phyloP scores from a whole-genome alignment of 2,888 invertebrate genomes.

The Cerastis rubricosa region DNA sequence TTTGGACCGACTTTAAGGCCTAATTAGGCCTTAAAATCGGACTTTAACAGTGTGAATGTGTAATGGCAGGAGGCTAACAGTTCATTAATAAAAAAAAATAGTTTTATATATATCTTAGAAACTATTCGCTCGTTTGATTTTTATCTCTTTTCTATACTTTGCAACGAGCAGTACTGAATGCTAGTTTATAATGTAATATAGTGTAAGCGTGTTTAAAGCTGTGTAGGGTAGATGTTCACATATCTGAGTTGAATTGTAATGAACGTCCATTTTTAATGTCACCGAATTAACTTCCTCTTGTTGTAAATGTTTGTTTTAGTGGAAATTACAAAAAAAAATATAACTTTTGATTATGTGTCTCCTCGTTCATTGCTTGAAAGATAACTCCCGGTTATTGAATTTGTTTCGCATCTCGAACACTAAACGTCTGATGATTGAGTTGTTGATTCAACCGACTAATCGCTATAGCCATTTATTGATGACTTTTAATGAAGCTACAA shows the following conservation, averaged over 20 bases:
- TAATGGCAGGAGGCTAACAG: slow-evolving; percentile 41
- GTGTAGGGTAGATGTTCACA: slow-evolving; percentile 75
- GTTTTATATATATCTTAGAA: slow-evolving; percentile 64
- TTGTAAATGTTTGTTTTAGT: slow-evolving; percentile 41
- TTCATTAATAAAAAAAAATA: slow-evolving; percentile 49
- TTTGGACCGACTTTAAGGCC: slow-evolving; percentile 1
- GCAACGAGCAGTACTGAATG: slow-evolving; percentile 80
- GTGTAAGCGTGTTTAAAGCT: slow-evolving; percentile 76
- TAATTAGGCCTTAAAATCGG: slow-evolving; percentile 12
- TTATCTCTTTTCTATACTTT: slow-evolving; percentile 66
- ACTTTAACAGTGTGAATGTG: slow-evolving; percentile 20
- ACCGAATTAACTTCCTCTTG: slow-evolving; percentile 60
- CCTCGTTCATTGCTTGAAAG: neutral
- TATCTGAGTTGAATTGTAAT: slow-evolving; percentile 66
- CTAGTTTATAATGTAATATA: slow-evolving; percentile 64
- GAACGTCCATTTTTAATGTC: slow-evolving; percentile 65
- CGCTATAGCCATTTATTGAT: neutral
- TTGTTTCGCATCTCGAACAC: neutral
- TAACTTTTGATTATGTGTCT: neutral
- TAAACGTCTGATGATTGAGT: neutral
- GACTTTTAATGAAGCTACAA: neutral
- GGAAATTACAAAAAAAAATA: slow-evolving; percentile 44
- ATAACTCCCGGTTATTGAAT: neutral
- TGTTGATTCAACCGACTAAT: neutral
- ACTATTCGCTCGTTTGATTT: slow-evolving; percentile 79